phyloP scores from a whole-genome alignment of 2,797 vertebrate genomes.

The Sitta carolinensis region DNA sequence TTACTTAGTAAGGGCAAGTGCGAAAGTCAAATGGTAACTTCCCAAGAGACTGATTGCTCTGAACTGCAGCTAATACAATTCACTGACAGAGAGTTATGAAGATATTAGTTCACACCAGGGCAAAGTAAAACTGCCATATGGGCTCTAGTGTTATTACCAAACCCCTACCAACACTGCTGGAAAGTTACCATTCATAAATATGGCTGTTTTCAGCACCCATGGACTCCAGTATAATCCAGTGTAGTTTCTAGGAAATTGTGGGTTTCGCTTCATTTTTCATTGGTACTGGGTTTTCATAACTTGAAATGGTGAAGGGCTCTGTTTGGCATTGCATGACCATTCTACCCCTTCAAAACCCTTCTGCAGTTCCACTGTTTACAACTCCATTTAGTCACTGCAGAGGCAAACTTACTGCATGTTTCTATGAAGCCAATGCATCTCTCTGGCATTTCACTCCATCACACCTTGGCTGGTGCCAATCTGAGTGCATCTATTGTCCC shows the following conservation, averaged over 20 bases:
- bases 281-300: neutral
- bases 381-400: neutral
- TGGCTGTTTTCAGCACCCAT: neutral
- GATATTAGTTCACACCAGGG: neutral
- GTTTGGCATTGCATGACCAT: neutral
- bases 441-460: neutral
- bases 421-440: rapidly evolving
- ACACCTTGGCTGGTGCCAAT: neutral
- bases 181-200: neutral
- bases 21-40: slow-evolving; percentile 34
- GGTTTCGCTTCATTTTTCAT: neutral
- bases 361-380: neutral
- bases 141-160: neutral
- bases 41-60: slow-evolving; percentile 43
- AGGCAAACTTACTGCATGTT: rapidly evolving
- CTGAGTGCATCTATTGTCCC: neutral
- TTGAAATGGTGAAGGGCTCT: neutral
- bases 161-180: neutral
- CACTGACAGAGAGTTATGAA: slow-evolving; percentile 53
- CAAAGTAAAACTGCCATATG: neutral
- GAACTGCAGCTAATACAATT: slow-evolving; percentile 43
- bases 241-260: neutral
- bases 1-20: slow-evolving; percentile 45
- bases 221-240: too few species aligned
- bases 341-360: neutral